A percentile compares a stretch with the other conserved stretches of the same genome.
These are phyloP conservation scores for Callosobruchus maculatus DNA, from an alignment of 2,888 invertebrate genomes.

Conservation along the genomic window DNA sequence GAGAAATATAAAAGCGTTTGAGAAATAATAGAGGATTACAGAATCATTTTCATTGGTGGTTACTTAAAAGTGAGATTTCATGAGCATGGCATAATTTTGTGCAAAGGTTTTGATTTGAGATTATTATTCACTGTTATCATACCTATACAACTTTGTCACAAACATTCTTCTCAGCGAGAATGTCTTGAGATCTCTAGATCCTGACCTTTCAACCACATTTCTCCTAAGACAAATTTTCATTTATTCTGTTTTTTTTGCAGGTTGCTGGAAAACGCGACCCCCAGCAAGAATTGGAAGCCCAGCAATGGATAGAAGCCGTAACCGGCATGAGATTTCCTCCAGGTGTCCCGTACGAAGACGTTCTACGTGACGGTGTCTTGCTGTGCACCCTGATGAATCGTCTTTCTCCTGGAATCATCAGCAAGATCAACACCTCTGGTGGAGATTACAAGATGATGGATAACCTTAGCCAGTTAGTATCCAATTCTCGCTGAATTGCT, in stretches of 20 bases:
- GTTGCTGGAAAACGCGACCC: conserved; percentile 79
- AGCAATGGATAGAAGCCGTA: conserved; percentile 81
- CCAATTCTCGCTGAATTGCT: neutral
- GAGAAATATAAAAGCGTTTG: too few relatives aligned
- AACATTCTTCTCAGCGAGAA: too few relatives aligned
- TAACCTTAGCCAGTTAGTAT: conserved; percentile 82
- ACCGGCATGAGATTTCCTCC: conserved; percentile 74
- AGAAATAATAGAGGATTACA: too few relatives aligned
- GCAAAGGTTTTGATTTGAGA: too few relatives aligned
- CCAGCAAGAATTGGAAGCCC: conserved; percentile 75
- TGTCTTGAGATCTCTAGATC: too few relatives aligned
- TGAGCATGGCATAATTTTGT: too few relatives aligned
- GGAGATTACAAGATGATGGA: conserved; percentile 97
- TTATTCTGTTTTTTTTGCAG: conserved; percentile 43
- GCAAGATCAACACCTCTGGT: conserved; percentile 78
- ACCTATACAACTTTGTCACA: too few relatives aligned
- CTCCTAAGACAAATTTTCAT: too few relatives aligned
- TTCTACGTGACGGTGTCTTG: conserved; percentile 78
- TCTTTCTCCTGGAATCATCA: conserved; percentile 77
- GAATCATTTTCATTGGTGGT: too few relatives aligned
- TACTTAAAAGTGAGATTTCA: too few relatives aligned
- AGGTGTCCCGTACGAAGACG: conserved; percentile 69
- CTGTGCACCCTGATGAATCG: conserved; percentile 89
- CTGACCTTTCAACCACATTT: too few relatives aligned
- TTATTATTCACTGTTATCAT: too few relatives aligned